Percentiles rank a stretch among this genome's conserved stretches.
Evolutionary conservation across 2,888 invertebrate species (phyloP).

Genomic region (Horisme vitalbata): DNA sequence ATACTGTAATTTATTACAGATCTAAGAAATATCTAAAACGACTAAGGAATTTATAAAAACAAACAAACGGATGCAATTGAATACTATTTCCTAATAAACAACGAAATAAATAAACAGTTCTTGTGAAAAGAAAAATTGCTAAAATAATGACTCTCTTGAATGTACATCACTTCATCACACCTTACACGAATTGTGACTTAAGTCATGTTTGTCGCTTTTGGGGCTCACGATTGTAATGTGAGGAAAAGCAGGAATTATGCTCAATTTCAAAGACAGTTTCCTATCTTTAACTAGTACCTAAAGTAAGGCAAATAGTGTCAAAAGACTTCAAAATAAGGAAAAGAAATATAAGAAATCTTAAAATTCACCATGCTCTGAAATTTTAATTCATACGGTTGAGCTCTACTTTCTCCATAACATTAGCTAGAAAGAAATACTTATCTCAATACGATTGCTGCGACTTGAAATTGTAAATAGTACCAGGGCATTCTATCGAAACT

Average conservation of each 20-base stretch:
- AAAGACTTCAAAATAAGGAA: too few species aligned
- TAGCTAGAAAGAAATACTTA: too few species aligned
- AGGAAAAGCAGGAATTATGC: conserved; percentile 1
- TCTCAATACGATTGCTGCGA: too few species aligned
- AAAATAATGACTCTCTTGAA: conserved; percentile 43
- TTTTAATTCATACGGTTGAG: too few species aligned
- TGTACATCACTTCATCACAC: conserved; percentile 42
- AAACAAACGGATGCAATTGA: conserved; percentile 50
- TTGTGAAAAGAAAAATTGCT: conserved; percentile 14
- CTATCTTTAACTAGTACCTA: too few species aligned
- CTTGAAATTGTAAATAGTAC: too few species aligned
- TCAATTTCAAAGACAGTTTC: too few species aligned
- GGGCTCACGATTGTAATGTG: conserved; percentile 10
- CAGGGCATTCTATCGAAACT: too few species aligned
- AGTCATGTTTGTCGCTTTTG: conserved; percentile 24
- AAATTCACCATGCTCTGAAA: too few species aligned
- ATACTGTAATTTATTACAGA: conserved; percentile 81
- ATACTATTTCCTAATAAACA: conserved; percentile 41
- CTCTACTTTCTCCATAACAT: too few species aligned
- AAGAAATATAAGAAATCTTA: too few species aligned
- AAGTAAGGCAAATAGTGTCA: too few species aligned
- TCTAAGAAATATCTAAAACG: conserved; percentile 61
- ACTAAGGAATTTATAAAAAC: conserved; percentile 58
- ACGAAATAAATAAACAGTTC: conserved; percentile 45
- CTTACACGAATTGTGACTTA: conserved; percentile 22